Conservation (phyloP, 2,113 vertebrate genomes). For the Rissa tridactyla region DNA sequence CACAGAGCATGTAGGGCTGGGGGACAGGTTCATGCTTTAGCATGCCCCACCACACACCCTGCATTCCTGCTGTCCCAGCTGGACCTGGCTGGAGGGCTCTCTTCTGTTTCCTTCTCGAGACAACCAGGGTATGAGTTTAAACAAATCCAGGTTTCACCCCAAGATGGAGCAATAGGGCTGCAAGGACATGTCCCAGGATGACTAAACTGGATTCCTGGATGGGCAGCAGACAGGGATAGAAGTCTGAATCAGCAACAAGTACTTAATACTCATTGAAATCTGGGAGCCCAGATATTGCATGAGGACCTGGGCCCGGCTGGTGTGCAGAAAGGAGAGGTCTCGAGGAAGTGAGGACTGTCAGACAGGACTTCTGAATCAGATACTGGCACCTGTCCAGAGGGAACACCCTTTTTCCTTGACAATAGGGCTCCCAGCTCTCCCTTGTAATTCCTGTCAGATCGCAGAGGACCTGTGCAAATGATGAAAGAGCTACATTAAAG, state of each 20-base stretch:
- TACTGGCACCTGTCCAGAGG: neutral
- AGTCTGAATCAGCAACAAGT: neutral
- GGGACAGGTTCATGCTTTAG: neutral
- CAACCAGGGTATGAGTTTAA: neutral
- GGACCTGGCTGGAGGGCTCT: neutral
- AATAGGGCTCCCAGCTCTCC: neutral
- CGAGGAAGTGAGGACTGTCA: fast-evolving
- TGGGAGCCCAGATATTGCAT: neutral
- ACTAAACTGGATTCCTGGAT: neutral
- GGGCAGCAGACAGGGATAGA: neutral
- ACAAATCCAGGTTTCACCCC: neutral
- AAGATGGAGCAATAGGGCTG: neutral
- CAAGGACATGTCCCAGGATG: neutral
- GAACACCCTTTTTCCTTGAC: neutral
- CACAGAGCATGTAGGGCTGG: fast-evolving
- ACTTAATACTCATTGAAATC: neutral
- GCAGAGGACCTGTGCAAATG: neutral
- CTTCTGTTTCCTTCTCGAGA: neutral
- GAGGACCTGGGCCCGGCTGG: neutral
- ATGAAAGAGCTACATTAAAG: neutral
- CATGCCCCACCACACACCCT: fast-evolving
- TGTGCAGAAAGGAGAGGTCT: neutral
- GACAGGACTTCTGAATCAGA: neutral
- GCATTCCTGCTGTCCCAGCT: neutral
- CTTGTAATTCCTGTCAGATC: neutral